A percentile compares a stretch with the other conserved stretches of the same genome.
These are phyloP conservation scores for Plotosus lineatus DNA, from an alignment of 2,113 vertebrate genomes.

Conservation along the genomic window DNA sequence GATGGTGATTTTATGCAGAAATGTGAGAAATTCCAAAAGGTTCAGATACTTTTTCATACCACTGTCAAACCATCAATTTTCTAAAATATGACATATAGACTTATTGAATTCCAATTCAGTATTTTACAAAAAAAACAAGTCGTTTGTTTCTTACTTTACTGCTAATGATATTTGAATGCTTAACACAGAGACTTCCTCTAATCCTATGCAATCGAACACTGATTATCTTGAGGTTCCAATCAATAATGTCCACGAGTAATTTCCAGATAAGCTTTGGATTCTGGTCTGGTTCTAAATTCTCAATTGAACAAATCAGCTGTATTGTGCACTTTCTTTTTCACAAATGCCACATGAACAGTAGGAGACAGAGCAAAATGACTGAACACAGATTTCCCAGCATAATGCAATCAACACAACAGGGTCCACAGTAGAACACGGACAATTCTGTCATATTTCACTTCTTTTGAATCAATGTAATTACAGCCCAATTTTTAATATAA, in stretches of 20 bases:
- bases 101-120: neutral
- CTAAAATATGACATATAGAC: neutral
- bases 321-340: neutral
- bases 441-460: constrained; percentile 1
- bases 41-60: too few relatives aligned
- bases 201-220: constrained; percentile 54
- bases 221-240: constrained; percentile 48
- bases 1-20: too few relatives aligned
- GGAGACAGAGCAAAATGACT: neutral
- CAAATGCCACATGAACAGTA: constrained; percentile 19
- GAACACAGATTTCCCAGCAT: constrained; percentile 6
- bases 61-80: constrained; percentile 20
- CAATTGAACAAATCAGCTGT: constrained; percentile 3
- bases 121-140: neutral
- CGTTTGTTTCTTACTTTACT: neutral
- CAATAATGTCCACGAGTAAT: constrained; percentile 64
- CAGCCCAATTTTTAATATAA: neutral
- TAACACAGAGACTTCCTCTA: constrained; percentile 34
- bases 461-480: constrained; percentile 2
- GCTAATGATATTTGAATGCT: neutral
- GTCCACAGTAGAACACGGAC: neutral
- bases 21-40: too few relatives aligned
- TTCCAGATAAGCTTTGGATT: constrained; percentile 58
- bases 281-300: constrained; percentile 48
- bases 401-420: neutral